A percentile compares a stretch with the other conserved stretches of the same genome.
These are phyloP conservation scores for Muschampia plurimacula DNA, from an alignment of 2,888 invertebrate genomes.

Conservation along the genomic window DNA sequence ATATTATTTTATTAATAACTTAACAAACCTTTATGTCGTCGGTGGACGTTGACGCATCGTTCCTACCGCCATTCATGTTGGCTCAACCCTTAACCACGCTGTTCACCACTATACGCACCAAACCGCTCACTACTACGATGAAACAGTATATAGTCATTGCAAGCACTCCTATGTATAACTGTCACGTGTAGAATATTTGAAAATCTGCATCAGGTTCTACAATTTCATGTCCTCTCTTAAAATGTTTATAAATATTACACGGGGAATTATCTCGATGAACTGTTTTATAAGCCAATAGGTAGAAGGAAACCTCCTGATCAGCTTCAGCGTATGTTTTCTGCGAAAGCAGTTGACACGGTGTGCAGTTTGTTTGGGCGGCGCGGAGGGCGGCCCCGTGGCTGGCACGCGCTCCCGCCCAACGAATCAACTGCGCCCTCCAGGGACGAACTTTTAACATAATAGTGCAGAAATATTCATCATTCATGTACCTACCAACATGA, in stretches of 20 bases:
- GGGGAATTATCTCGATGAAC: neutral
- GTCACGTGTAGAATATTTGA: neutral
- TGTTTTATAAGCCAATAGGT: neutral
- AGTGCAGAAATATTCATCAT: too few relatives aligned
- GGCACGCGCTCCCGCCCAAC: conserved; percentile 45
- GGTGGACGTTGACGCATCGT: conserved; percentile 80
- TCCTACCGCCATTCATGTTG: conserved; percentile 64
- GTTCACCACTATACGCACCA: neutral
- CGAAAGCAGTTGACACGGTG: conserved; percentile 10
- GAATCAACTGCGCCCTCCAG: conserved; percentile 45
- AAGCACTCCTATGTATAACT: neutral
- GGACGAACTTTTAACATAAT: conserved; percentile 25
- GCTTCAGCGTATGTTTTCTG: neutral
- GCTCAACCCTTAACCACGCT: neutral
- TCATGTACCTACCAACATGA: neutral
- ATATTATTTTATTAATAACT: conserved; percentile 34
- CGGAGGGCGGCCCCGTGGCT: conserved; percentile 45
- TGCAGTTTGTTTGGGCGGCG: conserved; percentile 39
- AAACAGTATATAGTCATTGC: neutral
- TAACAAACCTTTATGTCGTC: conserved; percentile 72
- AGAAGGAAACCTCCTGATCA: neutral
- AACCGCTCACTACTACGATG: neutral
- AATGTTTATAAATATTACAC: neutral
- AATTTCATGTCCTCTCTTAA: neutral
- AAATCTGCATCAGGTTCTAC: neutral